phyloP scores from a whole-genome alignment of 2,113 vertebrate genomes.

The Chroicocephalus ridibundus region DNA sequence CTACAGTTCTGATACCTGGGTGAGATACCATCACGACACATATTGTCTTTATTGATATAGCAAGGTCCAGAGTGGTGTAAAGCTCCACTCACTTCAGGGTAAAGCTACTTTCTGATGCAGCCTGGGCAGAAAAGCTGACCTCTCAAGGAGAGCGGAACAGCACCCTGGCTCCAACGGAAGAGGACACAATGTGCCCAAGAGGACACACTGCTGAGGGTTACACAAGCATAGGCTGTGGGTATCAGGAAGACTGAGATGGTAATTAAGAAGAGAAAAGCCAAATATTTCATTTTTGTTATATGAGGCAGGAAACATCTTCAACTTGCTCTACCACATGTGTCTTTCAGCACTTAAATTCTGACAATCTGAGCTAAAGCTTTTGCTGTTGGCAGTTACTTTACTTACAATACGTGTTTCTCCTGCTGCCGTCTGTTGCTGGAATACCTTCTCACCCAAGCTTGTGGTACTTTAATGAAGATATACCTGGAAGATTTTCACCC shows the following conservation, averaged over 20 bases:
- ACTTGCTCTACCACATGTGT: not conserved
- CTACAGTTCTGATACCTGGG: accelerated
- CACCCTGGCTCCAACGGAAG: not conserved
- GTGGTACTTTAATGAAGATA: not conserved
- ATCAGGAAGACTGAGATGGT: not conserved
- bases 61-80: not conserved
- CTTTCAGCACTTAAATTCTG: not conserved
- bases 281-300: not conserved
- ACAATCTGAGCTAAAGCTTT: not conserved
- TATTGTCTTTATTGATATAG: not conserved
- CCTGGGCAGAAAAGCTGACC: not conserved
- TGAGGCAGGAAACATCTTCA: not conserved
- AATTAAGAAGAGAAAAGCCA: not conserved
- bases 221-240: not conserved
- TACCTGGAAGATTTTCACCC: not conserved
- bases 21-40: not conserved
- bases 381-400: not conserved
- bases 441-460: not conserved
- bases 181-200: accelerated
- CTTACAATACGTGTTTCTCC: not conserved
- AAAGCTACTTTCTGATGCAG: not conserved
- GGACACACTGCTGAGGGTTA: no score
- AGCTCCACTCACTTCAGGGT: not conserved
- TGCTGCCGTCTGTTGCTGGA: not conserved
- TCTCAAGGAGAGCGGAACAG: not conserved